These are phyloP conservation scores for Apotomis capreana DNA, from an alignment of 2,888 invertebrate genomes.

Conservation along the genomic window DNA sequence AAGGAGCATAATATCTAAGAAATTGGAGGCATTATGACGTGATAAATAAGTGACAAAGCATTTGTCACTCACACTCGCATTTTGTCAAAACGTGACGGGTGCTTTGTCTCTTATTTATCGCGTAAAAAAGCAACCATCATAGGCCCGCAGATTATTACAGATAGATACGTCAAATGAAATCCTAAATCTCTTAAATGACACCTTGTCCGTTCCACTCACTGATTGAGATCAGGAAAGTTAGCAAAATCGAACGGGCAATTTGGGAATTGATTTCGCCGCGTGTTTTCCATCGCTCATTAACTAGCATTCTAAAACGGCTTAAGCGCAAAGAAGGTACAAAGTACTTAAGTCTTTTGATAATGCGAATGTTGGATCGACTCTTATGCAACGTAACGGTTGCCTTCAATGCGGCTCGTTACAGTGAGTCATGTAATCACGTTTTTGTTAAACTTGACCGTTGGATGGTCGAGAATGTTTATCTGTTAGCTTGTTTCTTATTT, in stretches of 20 bases:
- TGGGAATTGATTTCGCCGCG: slow-evolving; percentile 36
- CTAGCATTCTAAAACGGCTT: not conserved
- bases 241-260: slow-evolving; percentile 19
- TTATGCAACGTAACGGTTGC: slow-evolving; percentile 17
- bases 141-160: too few relatives aligned
- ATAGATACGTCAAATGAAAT: too few relatives aligned
- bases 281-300: not conserved
- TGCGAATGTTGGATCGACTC: not conserved
- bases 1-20: too few relatives aligned
- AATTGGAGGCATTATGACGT: too few relatives aligned
- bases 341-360: not conserved
- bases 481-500: too few relatives aligned
- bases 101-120: too few relatives aligned
- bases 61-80: too few relatives aligned
- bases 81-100: too few relatives aligned
- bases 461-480: not conserved
- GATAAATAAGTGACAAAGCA: too few relatives aligned
- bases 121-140: too few relatives aligned
- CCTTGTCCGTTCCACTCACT: not conserved
- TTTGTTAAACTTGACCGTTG: slow-evolving; percentile 32
- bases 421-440: slow-evolving; percentile 29
- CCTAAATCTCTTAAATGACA: not conserved
- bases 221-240: slow-evolving; percentile 10
- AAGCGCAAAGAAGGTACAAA: not conserved
- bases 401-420: slow-evolving; percentile 17